Base-by-base conservation (phyloP, 2,113 vertebrate species). In the Pavo muticus region DNA sequence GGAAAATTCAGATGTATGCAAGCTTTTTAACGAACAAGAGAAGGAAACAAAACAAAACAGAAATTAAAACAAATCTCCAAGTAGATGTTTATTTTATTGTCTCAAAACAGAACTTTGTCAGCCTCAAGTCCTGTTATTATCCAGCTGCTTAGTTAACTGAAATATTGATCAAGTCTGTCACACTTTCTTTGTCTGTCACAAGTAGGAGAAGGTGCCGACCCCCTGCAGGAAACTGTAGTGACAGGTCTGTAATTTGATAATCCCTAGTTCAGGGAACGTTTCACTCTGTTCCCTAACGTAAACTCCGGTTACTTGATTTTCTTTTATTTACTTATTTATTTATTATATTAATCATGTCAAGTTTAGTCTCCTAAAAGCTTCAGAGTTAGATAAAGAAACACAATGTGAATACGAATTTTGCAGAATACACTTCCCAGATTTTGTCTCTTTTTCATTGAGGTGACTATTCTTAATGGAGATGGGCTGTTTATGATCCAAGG, bases 221-320 rank as follows among this genome's bases (percentile, higher is more conserved):
- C 94, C 90, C 90, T 65, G 18, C 95, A 95, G 96, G 94, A 97
- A 96, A 92, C 25, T 4, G 30, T 77, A 93, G 84, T 91, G 96
- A 95, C 91, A 93, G 88, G 88, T 92, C 92, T 93, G 93, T 95
- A 97, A 97, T 97, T 96, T 98, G 97, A 97, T 97, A 96, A 97
- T 94, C 20, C 0, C 68, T 96, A 91, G 69, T 95, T 95, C 80
- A 80, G 84, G 90, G 83, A 97, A 84, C 81, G 88, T 95, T 96
- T 96, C 73, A 80, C 84, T 98, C 95, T 95, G 56, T 82, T 97
- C 93, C 77, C 64, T 84, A 50, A 80, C 78, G 70, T 84, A 72
- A 95, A 87, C 76, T 82, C 3, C 2, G 4, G 25, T 39, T 87
- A 77, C 64, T 93, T 69, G 23, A 21, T 87, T 61, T 94, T 44